Evolutionary conservation across 2,888 invertebrate genomes (phyloP).

Genomic region (Pantelozetes paolii): DNA sequence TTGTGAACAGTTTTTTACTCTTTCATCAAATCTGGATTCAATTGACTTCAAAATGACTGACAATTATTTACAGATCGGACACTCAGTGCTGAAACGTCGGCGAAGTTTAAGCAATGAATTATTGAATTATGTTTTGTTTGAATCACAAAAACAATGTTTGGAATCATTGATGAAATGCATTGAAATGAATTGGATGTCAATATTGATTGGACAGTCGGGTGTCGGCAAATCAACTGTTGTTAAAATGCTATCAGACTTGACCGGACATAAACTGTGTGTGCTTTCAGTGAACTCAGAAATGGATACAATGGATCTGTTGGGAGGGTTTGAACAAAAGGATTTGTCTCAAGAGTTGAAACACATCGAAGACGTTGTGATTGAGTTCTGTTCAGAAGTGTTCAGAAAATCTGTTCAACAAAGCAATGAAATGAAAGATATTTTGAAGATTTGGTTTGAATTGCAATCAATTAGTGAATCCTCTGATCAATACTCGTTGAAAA

Average conservation of each 20-base stretch:
- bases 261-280: slow-evolving; percentile 67
- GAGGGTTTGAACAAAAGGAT: slow-evolving; percentile 92
- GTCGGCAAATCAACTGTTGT: slow-evolving; percentile 76
- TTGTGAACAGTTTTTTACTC: slow-evolving; percentile 55
- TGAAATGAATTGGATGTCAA: slow-evolving; percentile 84
- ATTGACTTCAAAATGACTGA: slow-evolving; percentile 47
- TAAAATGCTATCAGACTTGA: slow-evolving; percentile 68
- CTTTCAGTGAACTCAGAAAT: slow-evolving; percentile 82
- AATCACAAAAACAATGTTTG: slow-evolving; percentile 56
- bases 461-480: not conserved
- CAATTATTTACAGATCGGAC: slow-evolving; percentile 51
- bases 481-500: not conserved
- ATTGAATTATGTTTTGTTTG: slow-evolving; percentile 4
- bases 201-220: slow-evolving; percentile 73
- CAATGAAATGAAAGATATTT: slow-evolving; percentile 3
- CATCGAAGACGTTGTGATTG: slow-evolving; percentile 33
- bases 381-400: not conserved
- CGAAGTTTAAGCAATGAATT: not conserved
- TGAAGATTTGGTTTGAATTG: slow-evolving; percentile 25
- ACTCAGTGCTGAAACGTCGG: slow-evolving; percentile 50
- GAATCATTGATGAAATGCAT: slow-evolving; percentile 80
- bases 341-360: slow-evolving; percentile 25
- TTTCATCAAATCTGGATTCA: slow-evolving; percentile 54
- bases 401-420: not conserved
- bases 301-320: slow-evolving; percentile 90